Evolutionary conservation across 30 jellyfish, hydroid and myxozoan genomes (phyloP).

Genomic region (Euphysa ruthae): DNA sequence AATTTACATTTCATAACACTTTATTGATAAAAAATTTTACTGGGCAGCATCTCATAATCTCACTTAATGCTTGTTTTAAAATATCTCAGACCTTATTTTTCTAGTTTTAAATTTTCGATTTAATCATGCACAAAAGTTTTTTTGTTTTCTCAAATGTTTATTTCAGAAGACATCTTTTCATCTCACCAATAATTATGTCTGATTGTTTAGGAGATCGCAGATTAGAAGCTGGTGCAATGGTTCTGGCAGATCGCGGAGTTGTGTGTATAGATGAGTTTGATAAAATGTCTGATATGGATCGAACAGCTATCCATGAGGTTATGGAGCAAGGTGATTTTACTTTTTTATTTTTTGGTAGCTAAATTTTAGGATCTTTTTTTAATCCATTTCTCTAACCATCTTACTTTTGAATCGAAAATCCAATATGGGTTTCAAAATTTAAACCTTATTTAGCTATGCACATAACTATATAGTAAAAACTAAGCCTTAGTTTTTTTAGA

Average conservation of each 20-base stretch:
- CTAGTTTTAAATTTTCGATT: not conserved
- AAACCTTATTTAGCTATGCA: too few relatives aligned
- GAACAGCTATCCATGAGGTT: constrained; percentile 98
- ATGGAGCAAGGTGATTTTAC: constrained; percentile 96
- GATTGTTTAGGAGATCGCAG: constrained; percentile 90
- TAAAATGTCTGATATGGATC: constrained; percentile 96
- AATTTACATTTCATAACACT: too few relatives aligned
- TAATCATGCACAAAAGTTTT: not conserved
- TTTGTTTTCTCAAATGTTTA: not conserved
- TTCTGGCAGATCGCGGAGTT: constrained; percentile 71
- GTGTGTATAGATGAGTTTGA: constrained; percentile 60
- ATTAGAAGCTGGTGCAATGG: constrained; percentile 91
- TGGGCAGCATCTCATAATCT: too few relatives aligned
- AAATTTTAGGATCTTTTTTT: too few relatives aligned
- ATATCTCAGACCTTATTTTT: not conserved
- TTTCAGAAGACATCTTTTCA: too few relatives aligned
- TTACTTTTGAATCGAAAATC: too few relatives aligned
- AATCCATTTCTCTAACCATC: too few relatives aligned
- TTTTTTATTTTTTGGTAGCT: not conserved
- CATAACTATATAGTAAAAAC: too few relatives aligned
- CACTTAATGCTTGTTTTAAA: not conserved
- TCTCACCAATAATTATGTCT: too few relatives aligned
- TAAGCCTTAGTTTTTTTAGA: too few relatives aligned
- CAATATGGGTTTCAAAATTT: too few relatives aligned
- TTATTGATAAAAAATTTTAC: too few relatives aligned